These are phyloP conservation scores for Dendropsophus ebraccatus DNA, from an alignment of 2,113 vertebrate species.

Conservation along the genomic window DNA sequence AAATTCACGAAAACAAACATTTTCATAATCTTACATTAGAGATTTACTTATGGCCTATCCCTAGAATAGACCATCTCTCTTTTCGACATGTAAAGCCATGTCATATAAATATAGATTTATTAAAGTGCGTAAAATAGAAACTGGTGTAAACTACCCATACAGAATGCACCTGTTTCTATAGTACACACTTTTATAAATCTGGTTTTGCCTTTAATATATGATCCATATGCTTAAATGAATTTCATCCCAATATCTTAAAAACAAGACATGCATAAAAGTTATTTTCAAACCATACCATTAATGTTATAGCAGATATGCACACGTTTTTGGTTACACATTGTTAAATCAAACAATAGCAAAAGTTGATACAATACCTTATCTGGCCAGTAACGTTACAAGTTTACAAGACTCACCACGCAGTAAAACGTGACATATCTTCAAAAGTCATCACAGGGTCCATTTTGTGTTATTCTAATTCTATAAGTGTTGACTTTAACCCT, in stretches of 20 bases:
- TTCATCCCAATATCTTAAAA: neutral
- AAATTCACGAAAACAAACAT: neutral
- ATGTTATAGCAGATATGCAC: neutral
- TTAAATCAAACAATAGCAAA: conserved; percentile 15
- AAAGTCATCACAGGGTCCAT: neutral
- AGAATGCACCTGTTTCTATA: too few species aligned
- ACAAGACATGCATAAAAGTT: neutral
- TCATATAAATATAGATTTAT: too few species aligned
- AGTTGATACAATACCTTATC: conserved; percentile 7
- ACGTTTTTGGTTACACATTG: neutral
- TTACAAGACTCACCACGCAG: conserved; percentile 8
- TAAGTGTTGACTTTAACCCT: neutral
- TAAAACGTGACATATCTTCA: neutral
- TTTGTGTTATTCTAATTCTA: neutral
- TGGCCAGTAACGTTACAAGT: neutral
- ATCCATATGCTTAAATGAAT: neutral
- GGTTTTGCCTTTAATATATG: too few species aligned
- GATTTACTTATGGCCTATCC: too few species aligned
- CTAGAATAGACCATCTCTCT: too few species aligned
- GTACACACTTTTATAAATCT: too few species aligned
- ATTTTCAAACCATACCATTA: conserved; percentile 10
- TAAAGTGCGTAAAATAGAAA: too few species aligned
- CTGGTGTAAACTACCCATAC: too few species aligned
- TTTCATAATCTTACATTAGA: too few species aligned
- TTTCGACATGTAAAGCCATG: too few species aligned